Percentiles rank a stretch among this genome's conserved stretches.
Conservation (phyloP, 2,797 vertebrate genomes). For the Manis pentadactyla region DNA sequence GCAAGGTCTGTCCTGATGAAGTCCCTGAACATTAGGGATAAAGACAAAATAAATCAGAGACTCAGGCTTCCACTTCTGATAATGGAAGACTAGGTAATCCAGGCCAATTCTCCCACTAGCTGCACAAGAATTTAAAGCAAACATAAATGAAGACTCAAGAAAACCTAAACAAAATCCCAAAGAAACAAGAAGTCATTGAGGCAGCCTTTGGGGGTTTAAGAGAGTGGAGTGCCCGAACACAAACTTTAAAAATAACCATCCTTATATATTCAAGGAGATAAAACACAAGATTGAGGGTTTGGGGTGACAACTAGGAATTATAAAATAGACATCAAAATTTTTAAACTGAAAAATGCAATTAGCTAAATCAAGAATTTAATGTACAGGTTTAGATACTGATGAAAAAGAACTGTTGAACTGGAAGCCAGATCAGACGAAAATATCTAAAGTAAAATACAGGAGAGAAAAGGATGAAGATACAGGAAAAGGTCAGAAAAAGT, state of each 20-base stretch:
- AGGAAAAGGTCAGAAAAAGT: neutral
- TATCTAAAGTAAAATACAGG: neutral
- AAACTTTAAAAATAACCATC: neutral
- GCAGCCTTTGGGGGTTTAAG: neutral
- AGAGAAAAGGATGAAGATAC: neutral
- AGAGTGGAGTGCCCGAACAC: neutral
- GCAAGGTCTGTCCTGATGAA: neutral
- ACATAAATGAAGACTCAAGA: neutral
- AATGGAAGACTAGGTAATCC: neutral
- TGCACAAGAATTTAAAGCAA: neutral
- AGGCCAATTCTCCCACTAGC: neutral
- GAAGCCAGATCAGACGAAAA: slow-evolving; percentile 37
- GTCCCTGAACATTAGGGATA: neutral
- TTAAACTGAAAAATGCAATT: neutral
- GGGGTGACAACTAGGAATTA: neutral
- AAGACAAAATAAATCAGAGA: slow-evolving; percentile 10
- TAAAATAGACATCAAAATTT: neutral
- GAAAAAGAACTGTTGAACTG: neutral
- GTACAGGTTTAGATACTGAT: neutral
- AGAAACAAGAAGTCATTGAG: slow-evolving; percentile 3
- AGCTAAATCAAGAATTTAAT: neutral
- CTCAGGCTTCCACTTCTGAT: neutral
- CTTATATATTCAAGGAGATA: neutral
- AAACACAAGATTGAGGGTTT: neutral
- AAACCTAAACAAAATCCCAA: neutral